Evolutionary conservation across 2,888 invertebrate species (phyloP).

Genomic region (Mimachlamys varia): DNA sequence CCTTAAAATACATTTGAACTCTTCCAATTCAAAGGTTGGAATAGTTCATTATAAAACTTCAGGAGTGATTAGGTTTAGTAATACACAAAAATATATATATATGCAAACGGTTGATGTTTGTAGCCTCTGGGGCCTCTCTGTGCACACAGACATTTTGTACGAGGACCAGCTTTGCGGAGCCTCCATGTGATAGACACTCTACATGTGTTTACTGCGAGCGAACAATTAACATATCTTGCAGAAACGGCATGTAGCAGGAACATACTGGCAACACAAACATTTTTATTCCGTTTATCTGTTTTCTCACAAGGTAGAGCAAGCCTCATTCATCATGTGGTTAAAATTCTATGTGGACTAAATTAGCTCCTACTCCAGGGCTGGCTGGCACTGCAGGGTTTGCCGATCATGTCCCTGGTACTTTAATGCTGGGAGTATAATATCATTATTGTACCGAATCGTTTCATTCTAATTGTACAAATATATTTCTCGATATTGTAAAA

Average conservation of each 20-base stretch:
- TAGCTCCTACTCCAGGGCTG: not conserved
- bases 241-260: slow-evolving; percentile 20
- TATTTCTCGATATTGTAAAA: not conserved
- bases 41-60: no score
- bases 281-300: slow-evolving; percentile 12
- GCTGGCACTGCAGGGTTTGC: not conserved
- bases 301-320: not conserved
- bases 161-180: not conserved
- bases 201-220: not conserved
- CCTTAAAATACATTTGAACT: no score
- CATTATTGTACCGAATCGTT: not conserved
- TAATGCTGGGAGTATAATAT: not conserved
- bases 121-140: no score
- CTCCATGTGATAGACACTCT: not conserved
- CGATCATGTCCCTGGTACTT: not conserved
- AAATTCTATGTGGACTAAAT: not conserved
- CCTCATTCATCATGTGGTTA: slow-evolving; percentile 7
- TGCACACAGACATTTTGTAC: no score
- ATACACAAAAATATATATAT: no score
- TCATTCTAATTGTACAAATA: not conserved
- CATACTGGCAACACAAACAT: slow-evolving; percentile 16
- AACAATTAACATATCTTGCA: not conserved
- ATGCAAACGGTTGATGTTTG: no score
- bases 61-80: no score
- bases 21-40: no score